These are phyloP conservation scores for Masticophis lateralis DNA, from an alignment of 2,797 vertebrate species.

Conservation along the genomic window DNA sequence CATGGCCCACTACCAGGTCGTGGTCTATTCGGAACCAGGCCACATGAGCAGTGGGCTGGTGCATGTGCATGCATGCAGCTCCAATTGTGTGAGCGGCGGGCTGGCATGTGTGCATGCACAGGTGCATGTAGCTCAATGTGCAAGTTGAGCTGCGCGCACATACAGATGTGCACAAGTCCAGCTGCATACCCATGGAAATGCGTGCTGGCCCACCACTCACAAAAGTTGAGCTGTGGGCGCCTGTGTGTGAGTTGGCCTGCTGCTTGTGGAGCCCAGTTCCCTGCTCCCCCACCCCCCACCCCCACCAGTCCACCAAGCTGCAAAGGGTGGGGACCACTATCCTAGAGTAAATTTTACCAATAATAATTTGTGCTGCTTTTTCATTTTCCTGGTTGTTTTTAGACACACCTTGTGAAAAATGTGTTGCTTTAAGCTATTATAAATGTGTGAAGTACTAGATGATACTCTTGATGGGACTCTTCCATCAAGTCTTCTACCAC, in stretches of 20 bases:
- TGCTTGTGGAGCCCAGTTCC: background rate
- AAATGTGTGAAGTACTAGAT: background rate
- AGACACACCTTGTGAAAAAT: background rate
- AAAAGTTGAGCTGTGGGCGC: background rate
- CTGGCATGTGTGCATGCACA: background rate
- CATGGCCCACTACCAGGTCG: background rate
- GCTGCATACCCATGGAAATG: too few species aligned
- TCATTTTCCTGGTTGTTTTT: background rate
- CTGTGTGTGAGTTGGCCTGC: background rate
- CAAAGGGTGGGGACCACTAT: background rate
- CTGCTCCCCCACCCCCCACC: background rate
- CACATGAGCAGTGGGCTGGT: background rate
- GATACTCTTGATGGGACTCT: background rate
- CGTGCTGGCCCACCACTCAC: too few species aligned
- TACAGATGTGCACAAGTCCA: background rate
- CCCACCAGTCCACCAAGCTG: background rate
- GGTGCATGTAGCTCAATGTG: background rate
- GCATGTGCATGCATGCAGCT: background rate
- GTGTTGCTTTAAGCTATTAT: background rate
- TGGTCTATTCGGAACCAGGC: background rate
- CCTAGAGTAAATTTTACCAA: background rate
- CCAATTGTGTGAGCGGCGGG: background rate
- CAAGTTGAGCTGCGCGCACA: background rate
- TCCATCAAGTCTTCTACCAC: background rate
- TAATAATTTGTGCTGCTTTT: background rate